Evolutionary conservation across 1,140 invertebrate genomes (phyloP), one percentile per base, ranked within the genome.

Genomic region (Microplitis demolitor): DNA sequence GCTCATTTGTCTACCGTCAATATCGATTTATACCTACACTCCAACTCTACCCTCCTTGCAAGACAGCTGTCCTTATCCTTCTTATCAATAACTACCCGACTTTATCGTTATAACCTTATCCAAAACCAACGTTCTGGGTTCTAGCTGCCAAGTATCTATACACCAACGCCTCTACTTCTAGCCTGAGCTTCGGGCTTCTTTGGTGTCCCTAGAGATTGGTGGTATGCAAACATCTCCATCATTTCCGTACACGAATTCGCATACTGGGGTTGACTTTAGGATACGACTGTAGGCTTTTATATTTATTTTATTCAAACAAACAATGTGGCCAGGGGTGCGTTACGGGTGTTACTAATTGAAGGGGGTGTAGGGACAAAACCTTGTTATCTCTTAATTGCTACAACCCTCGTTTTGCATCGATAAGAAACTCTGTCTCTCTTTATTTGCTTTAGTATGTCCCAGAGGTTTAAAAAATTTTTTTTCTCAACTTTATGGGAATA

Each of bases 311-410:
- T 45, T 66, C 63, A 24, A 9, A 33, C 64, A 35, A 34, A 54
- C 66, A 24, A 34, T 16, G 39, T 14, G 34, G 78, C 6, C 8
- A 6, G 39, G 39, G 39, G 39, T 45, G 39, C 39, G 39, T 45
- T 45, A 45, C 39, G 39, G 80, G 85, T 85, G 84, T 87, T 82
- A 86, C 85, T 87, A 87, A 87, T 87, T 87, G 85, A 84, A 84
- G 83, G 83, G 62, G 85, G 85, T 79, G 79, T 76, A 80, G 78
- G 81, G 79, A 73, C 5, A 80, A 80, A 86, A 87, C 83, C 85
- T 87, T 87, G 85, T 87, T 87, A 87, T 87, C 85, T 87, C 84
- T 87, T 87, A 87, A 87, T 87, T 87, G 84, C 85, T 86, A 82
- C 84, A 79, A 84, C 82, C 84, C 84, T 85, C 80, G 81, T 87